These are phyloP conservation scores for Paracyclopina nana DNA, from an alignment of 1,140 invertebrate genomes.

Conservation along the genomic window DNA sequence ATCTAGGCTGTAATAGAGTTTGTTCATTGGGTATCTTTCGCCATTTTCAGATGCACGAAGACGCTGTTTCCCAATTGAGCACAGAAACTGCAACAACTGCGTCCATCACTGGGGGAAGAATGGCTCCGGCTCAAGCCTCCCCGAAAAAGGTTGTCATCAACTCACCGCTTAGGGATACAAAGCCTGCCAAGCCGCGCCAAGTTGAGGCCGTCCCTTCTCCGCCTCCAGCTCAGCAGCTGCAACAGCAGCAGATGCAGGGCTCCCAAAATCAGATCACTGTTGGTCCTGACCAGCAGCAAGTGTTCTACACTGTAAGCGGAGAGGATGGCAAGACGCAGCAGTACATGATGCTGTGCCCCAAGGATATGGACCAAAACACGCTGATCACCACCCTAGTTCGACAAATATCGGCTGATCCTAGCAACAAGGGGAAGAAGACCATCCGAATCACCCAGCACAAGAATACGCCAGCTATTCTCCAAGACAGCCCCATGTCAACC, in stretches of 20 bases:
- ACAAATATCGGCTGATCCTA: conserved; percentile 5
- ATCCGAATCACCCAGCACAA: conserved; percentile 14
- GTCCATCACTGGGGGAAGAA: too few relatives aligned
- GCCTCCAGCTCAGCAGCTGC: not conserved
- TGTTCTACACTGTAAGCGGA: conserved; percentile 7
- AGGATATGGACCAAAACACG: conserved; percentile 11
- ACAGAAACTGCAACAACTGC: too few relatives aligned
- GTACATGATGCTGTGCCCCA: conserved; percentile 15
- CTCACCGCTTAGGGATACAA: too few relatives aligned
- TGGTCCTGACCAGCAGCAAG: conserved; percentile 14
- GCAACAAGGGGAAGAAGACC: conserved; percentile 10
- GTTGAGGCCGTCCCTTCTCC: not conserved
- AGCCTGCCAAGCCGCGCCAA: not conserved
- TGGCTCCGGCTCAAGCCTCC: too few relatives aligned
- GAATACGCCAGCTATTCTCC: too few relatives aligned
- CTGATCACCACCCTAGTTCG: conserved; percentile 10
- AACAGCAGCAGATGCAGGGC: not conserved
- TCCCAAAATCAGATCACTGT: not conserved
- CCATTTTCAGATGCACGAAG: too few relatives aligned
- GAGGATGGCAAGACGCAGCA: conserved; percentile 11
- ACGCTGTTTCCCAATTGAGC: too few relatives aligned
- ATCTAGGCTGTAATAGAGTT: too few relatives aligned
- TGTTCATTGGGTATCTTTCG: too few relatives aligned
- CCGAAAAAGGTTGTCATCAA: too few relatives aligned
- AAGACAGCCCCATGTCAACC: too few relatives aligned